Evolutionary conservation across 2,888 invertebrate species (phyloP).

Genomic region (Ochlodes sylvanus): DNA sequence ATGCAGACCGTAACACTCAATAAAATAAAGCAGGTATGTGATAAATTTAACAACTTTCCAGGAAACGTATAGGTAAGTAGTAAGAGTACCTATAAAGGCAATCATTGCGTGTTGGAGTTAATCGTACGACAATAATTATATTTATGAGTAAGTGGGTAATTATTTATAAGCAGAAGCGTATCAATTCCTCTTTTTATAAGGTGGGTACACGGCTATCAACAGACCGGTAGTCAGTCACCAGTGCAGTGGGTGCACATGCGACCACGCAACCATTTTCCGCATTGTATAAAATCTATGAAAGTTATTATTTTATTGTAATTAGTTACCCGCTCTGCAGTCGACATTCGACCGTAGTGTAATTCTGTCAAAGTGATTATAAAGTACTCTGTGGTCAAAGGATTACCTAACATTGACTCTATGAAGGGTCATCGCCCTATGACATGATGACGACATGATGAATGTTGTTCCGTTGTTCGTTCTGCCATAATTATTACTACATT

Average conservation of each 20-base stretch:
- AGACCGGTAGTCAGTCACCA: background rate
- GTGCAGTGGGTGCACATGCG: background rate
- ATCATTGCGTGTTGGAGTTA: constrained; percentile 36
- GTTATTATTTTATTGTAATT: background rate
- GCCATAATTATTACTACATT: no score
- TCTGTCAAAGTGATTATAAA: no score
- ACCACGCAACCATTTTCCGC: constrained; percentile 2
- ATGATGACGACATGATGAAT: no score
- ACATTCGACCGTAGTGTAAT: no score
- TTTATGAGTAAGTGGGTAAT: constrained; percentile 37
- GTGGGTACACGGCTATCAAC: background rate
- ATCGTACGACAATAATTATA: constrained; percentile 32
- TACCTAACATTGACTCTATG: no score
- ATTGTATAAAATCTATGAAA: background rate
- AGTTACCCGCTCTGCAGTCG: no score
- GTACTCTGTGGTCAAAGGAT: no score
- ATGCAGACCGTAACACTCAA: no score
- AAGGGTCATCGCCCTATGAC: no score
- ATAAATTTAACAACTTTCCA: background rate
- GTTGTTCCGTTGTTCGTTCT: no score
- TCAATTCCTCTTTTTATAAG: constrained; percentile 18
- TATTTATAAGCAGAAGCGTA: constrained; percentile 37
- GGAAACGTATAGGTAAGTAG: background rate
- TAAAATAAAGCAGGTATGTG: no score
- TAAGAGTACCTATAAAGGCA: constrained; percentile 1